These are phyloP conservation scores for Tragulus kanchil DNA, from an alignment of 2,113 vertebrate genomes.

Conservation along the genomic window DNA sequence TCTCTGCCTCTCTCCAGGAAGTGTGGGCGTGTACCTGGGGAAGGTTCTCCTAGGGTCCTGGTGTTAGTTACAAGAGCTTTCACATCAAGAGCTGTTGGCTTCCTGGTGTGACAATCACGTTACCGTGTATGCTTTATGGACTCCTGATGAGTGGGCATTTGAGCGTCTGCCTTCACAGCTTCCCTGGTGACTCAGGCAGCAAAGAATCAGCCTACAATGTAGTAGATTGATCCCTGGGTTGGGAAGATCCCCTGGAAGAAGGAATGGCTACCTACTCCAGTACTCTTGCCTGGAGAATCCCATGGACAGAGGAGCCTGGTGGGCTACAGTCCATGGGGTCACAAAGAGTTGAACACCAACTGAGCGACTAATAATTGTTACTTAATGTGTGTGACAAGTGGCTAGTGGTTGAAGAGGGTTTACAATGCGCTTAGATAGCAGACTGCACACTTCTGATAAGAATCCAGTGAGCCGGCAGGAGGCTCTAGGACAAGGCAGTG, in stretches of 20 bases:
- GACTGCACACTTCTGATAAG: not conserved
- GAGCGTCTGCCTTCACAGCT: not conserved
- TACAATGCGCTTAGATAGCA: not conserved
- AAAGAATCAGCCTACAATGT: not conserved
- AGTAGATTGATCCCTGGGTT: not conserved
- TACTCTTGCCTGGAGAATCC: not conserved
- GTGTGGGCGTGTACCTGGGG: not conserved
- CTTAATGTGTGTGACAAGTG: accelerated
- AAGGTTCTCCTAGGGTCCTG: not conserved
- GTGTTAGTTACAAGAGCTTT: not conserved
- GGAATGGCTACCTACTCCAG: not conserved
- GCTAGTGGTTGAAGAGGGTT: not conserved
- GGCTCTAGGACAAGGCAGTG: not conserved
- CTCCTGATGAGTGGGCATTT: not conserved
- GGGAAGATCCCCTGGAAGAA: not conserved
- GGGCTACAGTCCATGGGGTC: not conserved
- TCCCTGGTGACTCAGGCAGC: not conserved
- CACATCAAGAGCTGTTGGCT: not conserved
- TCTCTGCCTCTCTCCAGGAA: not conserved
- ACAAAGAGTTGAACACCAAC: not conserved
- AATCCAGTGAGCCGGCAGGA: not conserved
- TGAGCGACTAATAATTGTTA: not conserved
- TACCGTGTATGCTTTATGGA: not conserved
- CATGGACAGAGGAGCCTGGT: not conserved
- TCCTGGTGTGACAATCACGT: not conserved